A percentile compares a stretch with the other conserved stretches of the same genome.
These are phyloP conservation scores for Asarcornis scutulata DNA, from an alignment of 2,113 vertebrate genomes.

Conservation along the genomic window DNA sequence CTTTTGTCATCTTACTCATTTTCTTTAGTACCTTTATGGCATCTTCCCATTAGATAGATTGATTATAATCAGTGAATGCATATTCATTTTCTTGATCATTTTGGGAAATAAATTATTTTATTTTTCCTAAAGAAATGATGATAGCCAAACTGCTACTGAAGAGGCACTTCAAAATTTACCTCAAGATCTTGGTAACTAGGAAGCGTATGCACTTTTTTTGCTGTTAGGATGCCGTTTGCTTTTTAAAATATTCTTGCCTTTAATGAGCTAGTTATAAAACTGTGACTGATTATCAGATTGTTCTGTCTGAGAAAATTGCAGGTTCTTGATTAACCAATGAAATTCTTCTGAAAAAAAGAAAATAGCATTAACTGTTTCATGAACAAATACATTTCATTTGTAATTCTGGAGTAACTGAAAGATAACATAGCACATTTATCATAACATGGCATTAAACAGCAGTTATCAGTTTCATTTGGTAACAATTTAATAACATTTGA, in stretches of 20 bases:
- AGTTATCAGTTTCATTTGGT: neutral
- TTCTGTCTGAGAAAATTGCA: conserved; percentile 2
- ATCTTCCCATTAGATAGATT: neutral
- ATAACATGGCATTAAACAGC: neutral
- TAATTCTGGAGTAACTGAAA: neutral
- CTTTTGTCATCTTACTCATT: neutral
- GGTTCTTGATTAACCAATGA: conserved; percentile 13
- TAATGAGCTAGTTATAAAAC: conserved; percentile 31
- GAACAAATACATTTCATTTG: neutral
- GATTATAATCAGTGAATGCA: neutral
- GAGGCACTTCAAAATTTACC: neutral
- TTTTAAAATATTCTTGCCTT: neutral
- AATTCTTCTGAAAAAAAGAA: neutral
- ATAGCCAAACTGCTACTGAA: neutral
- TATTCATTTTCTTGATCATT: conserved; percentile 11
- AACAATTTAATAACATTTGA: too few species aligned
- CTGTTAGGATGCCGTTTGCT: neutral
- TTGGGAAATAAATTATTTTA: neutral
- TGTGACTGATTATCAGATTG: neutral
- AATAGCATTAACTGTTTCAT: neutral
- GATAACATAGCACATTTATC: neutral
- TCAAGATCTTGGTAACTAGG: neutral
- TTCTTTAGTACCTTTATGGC: neutral
- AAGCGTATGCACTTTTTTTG: neutral
- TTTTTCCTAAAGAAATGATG: neutral